Conservation (phyloP, 2,113 vertebrate species). For the Marcusenius ussheri region DNA sequence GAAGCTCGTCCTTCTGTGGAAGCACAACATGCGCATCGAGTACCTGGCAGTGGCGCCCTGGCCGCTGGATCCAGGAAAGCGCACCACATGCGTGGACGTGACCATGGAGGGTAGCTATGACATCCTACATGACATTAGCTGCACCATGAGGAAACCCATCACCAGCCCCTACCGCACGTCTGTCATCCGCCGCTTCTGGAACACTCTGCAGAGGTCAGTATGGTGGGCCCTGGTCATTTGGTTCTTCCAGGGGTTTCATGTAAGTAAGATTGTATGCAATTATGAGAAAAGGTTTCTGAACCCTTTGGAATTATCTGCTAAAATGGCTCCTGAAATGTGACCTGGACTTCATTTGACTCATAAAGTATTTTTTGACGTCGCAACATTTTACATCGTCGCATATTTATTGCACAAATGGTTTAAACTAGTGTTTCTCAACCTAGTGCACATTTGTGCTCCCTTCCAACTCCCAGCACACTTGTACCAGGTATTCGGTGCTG, state of each 20-base stretch:
- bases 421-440: neutral
- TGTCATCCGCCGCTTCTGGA: conserved; percentile 96
- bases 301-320: neutral
- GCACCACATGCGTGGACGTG: conserved; percentile 86
- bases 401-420: neutral
- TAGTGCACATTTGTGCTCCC: neutral
- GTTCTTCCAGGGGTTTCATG: neutral
- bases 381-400: neutral
- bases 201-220: conserved; percentile 86
- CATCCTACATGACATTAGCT: conserved; percentile 95
- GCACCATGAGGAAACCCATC: conserved; percentile 91
- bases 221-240: neutral
- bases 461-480: neutral
- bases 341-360: neutral
- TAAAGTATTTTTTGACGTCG: neutral
- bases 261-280: neutral
- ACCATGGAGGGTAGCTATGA: conserved; percentile 98
- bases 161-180: conserved; percentile 91
- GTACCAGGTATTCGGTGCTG: too few relatives aligned
- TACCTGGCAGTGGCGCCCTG: conserved; percentile 82
- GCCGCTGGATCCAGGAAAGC: conserved; percentile 74
- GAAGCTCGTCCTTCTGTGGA: conserved; percentile 90
- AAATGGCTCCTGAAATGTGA: neutral
- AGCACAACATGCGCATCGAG: conserved; percentile 97
- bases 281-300: neutral